Base-by-base conservation (phyloP, 2,113 vertebrate species). In the Echinops telfairi region DNA sequence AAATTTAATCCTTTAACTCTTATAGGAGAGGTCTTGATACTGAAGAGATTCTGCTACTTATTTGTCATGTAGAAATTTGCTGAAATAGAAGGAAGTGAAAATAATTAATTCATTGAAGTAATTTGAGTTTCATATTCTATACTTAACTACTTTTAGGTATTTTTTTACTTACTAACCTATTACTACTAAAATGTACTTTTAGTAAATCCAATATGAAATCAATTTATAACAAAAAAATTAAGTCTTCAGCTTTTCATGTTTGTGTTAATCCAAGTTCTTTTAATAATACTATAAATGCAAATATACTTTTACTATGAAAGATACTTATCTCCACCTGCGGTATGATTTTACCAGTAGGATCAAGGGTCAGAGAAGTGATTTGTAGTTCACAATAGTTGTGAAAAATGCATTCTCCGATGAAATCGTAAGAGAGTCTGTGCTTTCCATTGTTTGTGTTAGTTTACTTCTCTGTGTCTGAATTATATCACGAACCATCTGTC, bases 81-180 rank as follows among this genome's bases (percentile, higher is more conserved):
- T 11, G 47, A 53, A 53, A 53, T 53, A 11, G 12, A 53, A 53
- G 47, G 12, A 53, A 53, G 47, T 53, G 10, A 53, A 53, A 53
- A 62, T 62, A 62, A 95, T 10, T 80, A 23, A 70, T 80, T 96
- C 83, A 57, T 57, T 88, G 73, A 94, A 90, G 22, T 95, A 88
- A 43, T 85, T 85, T 66, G 43, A 88, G 27, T 93, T 92, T 36
- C 86, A 4, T 73, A 43, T 88, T 92, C 57, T 66, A 38, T 40
- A 88, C 9, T 71, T 86, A 89, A 38, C 88, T 43, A 75, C 38
- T 90, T 86, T 70, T 57, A 38, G 38, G 33, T 78, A 82, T 70
- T 77, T 88, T 84, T 84, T 86, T 78, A 43, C 12, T 53, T 87
- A 79, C 33, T 89, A 68, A 57, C 19, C 58, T 85, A 8, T 87